phyloP scores from a whole-genome alignment of 1,140 invertebrate genomes.

The Drosophila virilis region DNA sequence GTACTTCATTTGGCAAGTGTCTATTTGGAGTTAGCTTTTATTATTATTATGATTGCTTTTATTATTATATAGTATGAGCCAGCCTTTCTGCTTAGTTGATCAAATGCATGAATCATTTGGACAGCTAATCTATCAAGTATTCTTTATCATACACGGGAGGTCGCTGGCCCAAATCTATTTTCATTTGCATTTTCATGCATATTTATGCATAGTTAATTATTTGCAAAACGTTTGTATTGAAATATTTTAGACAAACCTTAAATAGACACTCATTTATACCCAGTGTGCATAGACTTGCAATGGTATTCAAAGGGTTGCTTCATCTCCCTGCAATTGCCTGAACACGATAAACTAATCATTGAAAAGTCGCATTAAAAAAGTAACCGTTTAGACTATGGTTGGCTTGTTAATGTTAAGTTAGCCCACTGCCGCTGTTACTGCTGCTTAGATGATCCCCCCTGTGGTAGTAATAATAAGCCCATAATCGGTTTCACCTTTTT shows the following conservation, averaged over 20 bases:
- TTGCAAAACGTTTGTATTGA: no score
- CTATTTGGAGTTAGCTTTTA: neutral
- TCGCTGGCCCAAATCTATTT: no score
- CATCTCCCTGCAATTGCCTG: neutral
- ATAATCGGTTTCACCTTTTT: constrained; percentile 21
- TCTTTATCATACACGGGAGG: no score
- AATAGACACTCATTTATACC: no score
- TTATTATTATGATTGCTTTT: neutral
- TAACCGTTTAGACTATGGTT: neutral
- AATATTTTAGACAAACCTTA: no score
- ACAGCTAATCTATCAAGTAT: no score
- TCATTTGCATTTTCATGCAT: no score
- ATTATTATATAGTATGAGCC: neutral
- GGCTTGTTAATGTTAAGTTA: neutral
- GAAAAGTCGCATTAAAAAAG: neutral
- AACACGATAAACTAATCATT: neutral
- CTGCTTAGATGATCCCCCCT: neutral
- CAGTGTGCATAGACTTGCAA: no score
- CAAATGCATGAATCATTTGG: no score
- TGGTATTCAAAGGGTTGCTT: neutral
- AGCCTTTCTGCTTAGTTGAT: no score
- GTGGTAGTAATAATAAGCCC: neutral
- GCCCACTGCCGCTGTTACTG: neutral
- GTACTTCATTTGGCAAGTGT: neutral
- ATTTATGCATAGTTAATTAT: no score